Conservation (phyloP, 2,113 vertebrate genomes). For the Aphyosemion australe region DNA sequence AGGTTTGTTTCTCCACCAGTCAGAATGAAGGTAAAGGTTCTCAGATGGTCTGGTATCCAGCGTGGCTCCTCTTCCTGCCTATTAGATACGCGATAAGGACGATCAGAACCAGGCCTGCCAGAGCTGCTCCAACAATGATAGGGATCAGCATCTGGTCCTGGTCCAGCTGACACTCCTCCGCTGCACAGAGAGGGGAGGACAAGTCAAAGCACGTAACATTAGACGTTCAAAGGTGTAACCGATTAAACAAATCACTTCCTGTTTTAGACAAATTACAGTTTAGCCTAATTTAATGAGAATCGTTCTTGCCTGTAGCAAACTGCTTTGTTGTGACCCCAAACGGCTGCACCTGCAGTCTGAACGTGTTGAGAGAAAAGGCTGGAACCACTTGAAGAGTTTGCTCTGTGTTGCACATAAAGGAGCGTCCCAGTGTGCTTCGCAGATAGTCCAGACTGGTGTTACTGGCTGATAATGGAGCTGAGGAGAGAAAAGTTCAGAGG, state of each 20-base stretch:
- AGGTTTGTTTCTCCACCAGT: conserved; percentile 12
- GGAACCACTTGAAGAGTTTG: conserved; percentile 79
- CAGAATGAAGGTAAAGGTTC: background rate
- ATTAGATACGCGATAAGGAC: conserved; percentile 96
- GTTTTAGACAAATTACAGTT: no score
- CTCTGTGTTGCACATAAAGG: conserved; percentile 89
- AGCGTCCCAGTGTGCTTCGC: conserved; percentile 84
- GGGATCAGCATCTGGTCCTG: conserved; percentile 95
- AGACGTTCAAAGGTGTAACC: background rate
- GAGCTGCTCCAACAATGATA: conserved; percentile 93
- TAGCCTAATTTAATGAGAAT: no score
- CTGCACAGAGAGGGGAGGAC: conserved; percentile 62
- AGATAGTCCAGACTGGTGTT: conserved; percentile 85
- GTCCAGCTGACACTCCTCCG: conserved; percentile 92
- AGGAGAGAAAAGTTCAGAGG: background rate
- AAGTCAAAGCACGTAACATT: background rate
- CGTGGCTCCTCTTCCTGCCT: conserved; percentile 94
- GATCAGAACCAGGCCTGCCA: conserved; percentile 93
- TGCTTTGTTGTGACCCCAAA: conserved; percentile 84
- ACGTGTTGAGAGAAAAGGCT: conserved; percentile 83
- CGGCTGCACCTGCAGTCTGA: conserved; percentile 87
- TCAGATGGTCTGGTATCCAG: conserved; percentile 98
- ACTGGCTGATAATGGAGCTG: conserved; percentile 52
- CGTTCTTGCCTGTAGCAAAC: conserved; percentile 87
- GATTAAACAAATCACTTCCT: no score